Conservation (phyloP, 2,113 vertebrate genomes). For the Ploceus nigricollis region DNA sequence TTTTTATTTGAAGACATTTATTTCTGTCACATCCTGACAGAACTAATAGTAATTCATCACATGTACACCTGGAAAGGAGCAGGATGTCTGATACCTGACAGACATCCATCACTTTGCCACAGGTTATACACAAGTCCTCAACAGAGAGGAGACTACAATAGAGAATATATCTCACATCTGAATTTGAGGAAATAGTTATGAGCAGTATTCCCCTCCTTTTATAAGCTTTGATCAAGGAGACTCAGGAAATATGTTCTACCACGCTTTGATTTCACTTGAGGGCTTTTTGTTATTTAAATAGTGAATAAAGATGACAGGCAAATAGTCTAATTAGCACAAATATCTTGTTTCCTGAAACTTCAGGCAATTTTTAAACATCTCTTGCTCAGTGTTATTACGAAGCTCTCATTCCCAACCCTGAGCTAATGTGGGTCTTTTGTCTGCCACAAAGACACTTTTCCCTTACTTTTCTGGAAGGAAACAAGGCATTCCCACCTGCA, state of each 20-base stretch:
- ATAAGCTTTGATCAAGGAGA: constrained; percentile 23
- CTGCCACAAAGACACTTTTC: background rate
- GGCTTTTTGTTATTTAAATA: constrained; percentile 38
- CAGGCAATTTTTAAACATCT: background rate
- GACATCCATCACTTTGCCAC: background rate
- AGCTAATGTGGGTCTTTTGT: background rate
- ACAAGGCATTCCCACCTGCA: background rate
- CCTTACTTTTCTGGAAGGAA: background rate
- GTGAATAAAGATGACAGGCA: constrained; percentile 33
- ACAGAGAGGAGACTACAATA: background rate
- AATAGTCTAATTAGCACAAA: constrained; percentile 36
- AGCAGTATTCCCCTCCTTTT: background rate
- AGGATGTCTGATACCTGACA: background rate
- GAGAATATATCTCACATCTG: background rate
- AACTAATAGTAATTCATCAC: background rate
- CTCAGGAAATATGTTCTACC: constrained; percentile 12
- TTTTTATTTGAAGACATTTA: background rate
- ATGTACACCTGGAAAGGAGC: background rate
- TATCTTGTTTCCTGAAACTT: constrained; percentile 16
- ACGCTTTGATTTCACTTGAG: constrained; percentile 17
- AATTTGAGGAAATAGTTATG: background rate
- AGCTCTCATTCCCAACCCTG: background rate
- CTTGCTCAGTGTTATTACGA: background rate
- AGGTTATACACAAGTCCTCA: background rate
- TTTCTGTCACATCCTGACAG: background rate